These are phyloP conservation scores for Rhea pennata DNA, from an alignment of 2,113 vertebrate species.

Conservation along the genomic window DNA sequence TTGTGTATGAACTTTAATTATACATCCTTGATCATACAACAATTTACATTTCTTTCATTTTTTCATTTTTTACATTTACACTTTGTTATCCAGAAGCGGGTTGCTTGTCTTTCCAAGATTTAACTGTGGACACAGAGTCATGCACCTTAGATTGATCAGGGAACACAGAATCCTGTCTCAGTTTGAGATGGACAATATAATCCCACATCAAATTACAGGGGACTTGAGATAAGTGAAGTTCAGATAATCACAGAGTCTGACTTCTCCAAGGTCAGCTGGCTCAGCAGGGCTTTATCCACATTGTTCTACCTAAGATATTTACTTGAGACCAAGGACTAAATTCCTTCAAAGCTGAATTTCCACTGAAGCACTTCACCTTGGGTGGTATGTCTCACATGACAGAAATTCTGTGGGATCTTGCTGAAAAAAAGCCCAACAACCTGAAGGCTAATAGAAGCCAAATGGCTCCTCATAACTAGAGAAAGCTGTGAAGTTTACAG, in stretches of 20 bases:
- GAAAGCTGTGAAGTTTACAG: not conserved
- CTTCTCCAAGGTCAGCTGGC: conserved; percentile 33
- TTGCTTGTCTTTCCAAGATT: not conserved
- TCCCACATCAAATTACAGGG: conserved; percentile 44
- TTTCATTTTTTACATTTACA: conserved; percentile 10
- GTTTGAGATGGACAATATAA: not conserved
- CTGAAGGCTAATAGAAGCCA: not conserved
- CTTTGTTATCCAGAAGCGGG: not conserved
- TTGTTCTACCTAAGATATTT: conserved; percentile 17
- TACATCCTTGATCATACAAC: not conserved
- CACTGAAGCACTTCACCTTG: not conserved
- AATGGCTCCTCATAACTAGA: not conserved
- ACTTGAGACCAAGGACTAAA: not conserved
- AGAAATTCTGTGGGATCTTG: not conserved
- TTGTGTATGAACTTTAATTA: not conserved
- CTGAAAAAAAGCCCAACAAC: not conserved
- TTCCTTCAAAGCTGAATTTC: not conserved
- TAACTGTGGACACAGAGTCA: not conserved
- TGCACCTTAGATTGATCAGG: not conserved
- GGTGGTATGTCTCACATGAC: not conserved
- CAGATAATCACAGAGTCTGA: conserved; percentile 23
- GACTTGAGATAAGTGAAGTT: conserved; percentile 33
- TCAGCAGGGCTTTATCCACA: conserved; percentile 37
- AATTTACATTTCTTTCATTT: not conserved
- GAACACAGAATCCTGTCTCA: not conserved